A percentile compares a stretch with the other conserved stretches of the same genome.
Conservation (phyloP, 1,140 invertebrate species). For the Drosophila sulfurigaster region DNA sequence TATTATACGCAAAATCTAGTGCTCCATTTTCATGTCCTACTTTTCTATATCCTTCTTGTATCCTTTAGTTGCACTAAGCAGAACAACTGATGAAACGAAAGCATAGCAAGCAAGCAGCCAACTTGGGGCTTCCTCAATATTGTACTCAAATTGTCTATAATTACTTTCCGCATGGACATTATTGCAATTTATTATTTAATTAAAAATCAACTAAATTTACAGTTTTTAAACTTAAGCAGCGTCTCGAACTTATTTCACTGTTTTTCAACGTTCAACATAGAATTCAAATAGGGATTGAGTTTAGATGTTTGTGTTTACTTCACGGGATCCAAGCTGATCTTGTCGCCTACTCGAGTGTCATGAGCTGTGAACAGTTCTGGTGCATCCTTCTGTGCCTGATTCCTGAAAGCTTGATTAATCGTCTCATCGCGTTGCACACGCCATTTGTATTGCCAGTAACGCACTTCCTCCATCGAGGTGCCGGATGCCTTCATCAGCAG, state of each 20-base stretch:
- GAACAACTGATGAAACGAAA: conserved; percentile 43
- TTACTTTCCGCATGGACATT: conserved; percentile 60
- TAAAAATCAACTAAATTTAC: conserved; percentile 53
- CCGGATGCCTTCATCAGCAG: conserved; percentile 86
- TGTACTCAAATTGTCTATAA: conserved; percentile 56
- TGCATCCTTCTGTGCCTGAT: conserved; percentile 48
- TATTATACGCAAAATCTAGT: conserved; percentile 52
- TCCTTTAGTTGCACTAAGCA: conserved; percentile 56
- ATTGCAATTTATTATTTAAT: conserved; percentile 81
- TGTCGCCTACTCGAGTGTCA: conserved; percentile 57
- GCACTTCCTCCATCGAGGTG: conserved; percentile 86
- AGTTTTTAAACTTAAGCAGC: conserved; percentile 1
- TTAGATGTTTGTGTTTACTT: conserved; percentile 54
- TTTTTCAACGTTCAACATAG: too few species aligned
- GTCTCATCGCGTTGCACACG: conserved; percentile 75
- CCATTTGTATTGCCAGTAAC: conserved; percentile 86
- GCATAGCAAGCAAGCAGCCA: conserved; percentile 64
- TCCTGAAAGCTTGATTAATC: conserved; percentile 73
- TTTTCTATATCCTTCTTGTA: conserved; percentile 36
- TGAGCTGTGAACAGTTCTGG: conserved; percentile 68
- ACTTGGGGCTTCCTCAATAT: conserved; percentile 67
- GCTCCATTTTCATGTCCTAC: conserved; percentile 43
- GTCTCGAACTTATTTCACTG: too few species aligned
- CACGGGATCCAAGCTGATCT: conserved; percentile 65
- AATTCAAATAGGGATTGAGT: neutral